These are phyloP conservation scores for Chelon auratus DNA, from an alignment of 2,797 vertebrate species.

Conservation along the genomic window DNA sequence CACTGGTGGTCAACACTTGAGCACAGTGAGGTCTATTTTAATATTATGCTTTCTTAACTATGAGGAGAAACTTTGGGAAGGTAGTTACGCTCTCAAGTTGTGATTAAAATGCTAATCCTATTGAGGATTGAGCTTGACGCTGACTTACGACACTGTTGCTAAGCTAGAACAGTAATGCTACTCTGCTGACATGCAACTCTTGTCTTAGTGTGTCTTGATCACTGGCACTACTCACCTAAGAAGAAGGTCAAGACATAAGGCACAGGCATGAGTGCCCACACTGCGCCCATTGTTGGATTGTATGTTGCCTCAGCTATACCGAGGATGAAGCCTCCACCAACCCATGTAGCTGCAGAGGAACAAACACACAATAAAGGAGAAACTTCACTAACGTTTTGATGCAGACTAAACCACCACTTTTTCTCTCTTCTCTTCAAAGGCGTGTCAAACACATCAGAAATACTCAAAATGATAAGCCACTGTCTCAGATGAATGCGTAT, in stretches of 20 bases:
- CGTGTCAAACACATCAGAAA: neutral
- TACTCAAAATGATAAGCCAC: neutral
- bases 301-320: constrained; percentile 88
- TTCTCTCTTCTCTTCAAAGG: no score
- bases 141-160: neutral
- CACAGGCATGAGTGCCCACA: constrained; percentile 87
- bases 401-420: neutral
- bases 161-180: neutral
- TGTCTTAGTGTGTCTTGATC: neutral
- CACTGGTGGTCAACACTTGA: neutral
- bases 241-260: constrained; percentile 86
- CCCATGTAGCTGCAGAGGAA: constrained; percentile 84
- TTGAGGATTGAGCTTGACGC: no score
- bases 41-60: neutral
- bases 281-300: constrained; percentile 83
- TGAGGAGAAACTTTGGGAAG: neutral
- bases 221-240: constrained; percentile 78
- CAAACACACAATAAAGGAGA: neutral
- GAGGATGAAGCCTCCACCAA: constrained; percentile 88
- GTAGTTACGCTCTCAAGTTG: neutral
- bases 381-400: neutral
- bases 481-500: no score
- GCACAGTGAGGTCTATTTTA: neutral
- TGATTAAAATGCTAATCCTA: no score
- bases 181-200: no score